Evolutionary conservation across 2,888 invertebrate genomes (phyloP).

Genomic region (Acronicta aceris): DNA sequence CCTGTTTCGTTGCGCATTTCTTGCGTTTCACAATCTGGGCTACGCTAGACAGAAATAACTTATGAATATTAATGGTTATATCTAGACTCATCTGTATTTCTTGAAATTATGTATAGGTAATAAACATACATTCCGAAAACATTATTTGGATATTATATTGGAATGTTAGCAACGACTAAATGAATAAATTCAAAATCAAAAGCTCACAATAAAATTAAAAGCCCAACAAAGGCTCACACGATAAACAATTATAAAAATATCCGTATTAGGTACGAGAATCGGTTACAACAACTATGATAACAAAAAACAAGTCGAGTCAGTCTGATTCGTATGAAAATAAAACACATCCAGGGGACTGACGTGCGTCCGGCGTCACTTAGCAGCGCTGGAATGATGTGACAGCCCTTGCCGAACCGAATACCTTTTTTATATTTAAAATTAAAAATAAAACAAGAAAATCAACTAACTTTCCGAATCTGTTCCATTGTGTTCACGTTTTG

Average conservation of each 20-base stretch:
- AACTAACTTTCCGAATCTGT: slow-evolving; percentile 80
- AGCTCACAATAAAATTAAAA: slow-evolving; percentile 52
- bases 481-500: slow-evolving; percentile 89
- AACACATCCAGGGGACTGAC: slow-evolving; percentile 85
- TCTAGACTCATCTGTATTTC: slow-evolving; percentile 40
- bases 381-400: slow-evolving; percentile 89
- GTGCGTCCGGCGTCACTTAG: slow-evolving; percentile 89
- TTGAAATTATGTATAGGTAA: slow-evolving; percentile 27
- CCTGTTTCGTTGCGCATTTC: slow-evolving; percentile 40
- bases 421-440: slow-evolving; percentile 85
- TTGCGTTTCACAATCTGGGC: slow-evolving; percentile 47
- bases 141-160: slow-evolving; percentile 31
- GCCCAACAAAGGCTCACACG: slow-evolving; percentile 55
- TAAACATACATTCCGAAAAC: slow-evolving; percentile 29
- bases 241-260: slow-evolving; percentile 75
- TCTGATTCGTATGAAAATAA: slow-evolving; percentile 87
- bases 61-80: slow-evolving; percentile 46
- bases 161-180: slow-evolving; percentile 30
- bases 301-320: slow-evolving; percentile 84
- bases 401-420: slow-evolving; percentile 87
- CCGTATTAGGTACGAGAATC: slow-evolving; percentile 76
- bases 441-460: slow-evolving; percentile 80
- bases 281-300: slow-evolving; percentile 83
- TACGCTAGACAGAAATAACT: slow-evolving; percentile 38
- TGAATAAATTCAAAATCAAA: slow-evolving; percentile 36